Evolutionary conservation across 2,113 vertebrate species (phyloP), one percentile per base, ranked within the genome.

Genomic region (Phylloscopus trochiloides): DNA sequence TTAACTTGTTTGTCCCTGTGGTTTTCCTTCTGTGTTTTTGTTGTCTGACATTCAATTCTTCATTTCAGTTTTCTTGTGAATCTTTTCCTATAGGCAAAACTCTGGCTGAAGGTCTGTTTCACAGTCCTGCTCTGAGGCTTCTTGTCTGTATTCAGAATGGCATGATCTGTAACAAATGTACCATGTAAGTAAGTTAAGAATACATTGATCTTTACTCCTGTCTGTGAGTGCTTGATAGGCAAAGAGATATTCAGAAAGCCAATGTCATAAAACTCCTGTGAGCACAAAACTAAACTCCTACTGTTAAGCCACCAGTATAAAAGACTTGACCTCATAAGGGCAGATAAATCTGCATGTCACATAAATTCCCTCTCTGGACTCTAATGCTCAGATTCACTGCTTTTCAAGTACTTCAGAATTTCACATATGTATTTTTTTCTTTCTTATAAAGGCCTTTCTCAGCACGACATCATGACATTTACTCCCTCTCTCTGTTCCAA

Each of bases 151-250:
- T 75, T 95, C 62, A 66, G 24, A 92, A 84, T 40, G 40, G 57
- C 43, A 81, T 78, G 40, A 89, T 89, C 68, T 95, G 88, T 95
- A 88, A 94, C 65, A 91, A 94, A 91, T 89, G 31, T 81, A 92
- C 83, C 76, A 52, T 87, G 70, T 94, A 96, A 95, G 67, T 73
- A 84, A 71, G 68, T 92, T 91, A 86, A 91, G 93, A 95, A 96
- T 78, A 72, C 86, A 78, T 42, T 85, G 77, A 82, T 94, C 80
- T 94, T 92, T 95, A 65, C 59, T 96, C 61, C 68, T 68, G 29
- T 51, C 65, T 92, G 61, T 89, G 89, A 84, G 38, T 68, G 16
- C 45, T 92, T 72, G 70, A 66, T 86, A 92, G 82, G 59, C 54
- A 83, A 89, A 85, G 40, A 67, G 92, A 67, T 86, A 68, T 57